Evolutionary conservation across 2,888 invertebrate species (phyloP), one percentile per base, ranked within the genome.

Genomic region (Bunonema sp.): DNA sequence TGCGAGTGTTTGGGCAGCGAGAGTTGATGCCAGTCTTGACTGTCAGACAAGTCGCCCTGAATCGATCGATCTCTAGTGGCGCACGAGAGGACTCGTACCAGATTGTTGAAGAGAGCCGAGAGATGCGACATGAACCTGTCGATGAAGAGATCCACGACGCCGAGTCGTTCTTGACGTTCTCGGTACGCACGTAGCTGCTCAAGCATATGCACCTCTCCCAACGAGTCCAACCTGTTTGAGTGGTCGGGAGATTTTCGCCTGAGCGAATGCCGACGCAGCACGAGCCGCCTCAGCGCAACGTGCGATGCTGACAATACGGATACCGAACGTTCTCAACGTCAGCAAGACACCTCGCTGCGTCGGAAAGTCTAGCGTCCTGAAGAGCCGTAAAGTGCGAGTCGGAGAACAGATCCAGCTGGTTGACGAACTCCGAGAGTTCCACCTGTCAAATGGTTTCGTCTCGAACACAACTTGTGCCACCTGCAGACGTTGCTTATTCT

Each of bases 91-190:
- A 50, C 49, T 44, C 62, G 59, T 58, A 77, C 88, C 74, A 87
- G 79, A 73, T 91, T 87, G 62, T 88, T 85, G 57, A 93, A 86
- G 38, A 86, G 76, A 74, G 91, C 89, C 70, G 88, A 88, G 37
- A 93, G 76, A 70, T 91, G 87, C 18, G 87, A 78, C 45, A 82
- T 81, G 39, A 91, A 78, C 33, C 81, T 79, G 41, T 80, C 78
- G 1, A 85, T 81, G 70, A 86, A 85, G 68, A 80, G 80, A 28
- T 78, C 78, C 64, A 80, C 79, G 62, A 81, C 77, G 63, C 80
- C 81, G 48, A 82, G 81, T 33, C 30, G 26, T 33, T 44, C 34
- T 48, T 39, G 8, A 50, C 47, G 10, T 61, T 49, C 16, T 50
- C 43, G 3, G 46, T 47, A 23, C 42, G 45, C 26, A 47, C 34